Percentiles rank a stretch among this genome's conserved stretches.
These are phyloP conservation scores for Meriones unguiculatus DNA, from an alignment of 2,113 vertebrate genomes.

Conservation along the genomic window DNA sequence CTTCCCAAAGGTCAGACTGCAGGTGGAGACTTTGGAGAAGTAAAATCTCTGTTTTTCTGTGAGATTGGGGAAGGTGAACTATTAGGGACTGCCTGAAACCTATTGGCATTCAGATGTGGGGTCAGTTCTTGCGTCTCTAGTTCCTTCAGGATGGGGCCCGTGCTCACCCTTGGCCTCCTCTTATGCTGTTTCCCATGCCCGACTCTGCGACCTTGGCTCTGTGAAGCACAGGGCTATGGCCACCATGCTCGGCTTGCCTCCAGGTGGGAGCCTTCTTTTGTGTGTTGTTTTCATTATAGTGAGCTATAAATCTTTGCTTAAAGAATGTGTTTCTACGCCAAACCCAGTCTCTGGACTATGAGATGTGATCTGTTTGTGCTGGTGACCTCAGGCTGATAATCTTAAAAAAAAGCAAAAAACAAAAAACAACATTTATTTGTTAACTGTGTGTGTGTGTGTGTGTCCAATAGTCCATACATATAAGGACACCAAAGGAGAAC, in stretches of 20 bases:
- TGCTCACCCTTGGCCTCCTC: not conserved
- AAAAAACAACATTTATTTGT: not conserved
- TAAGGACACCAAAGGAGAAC: not conserved
- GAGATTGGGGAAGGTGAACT: not conserved
- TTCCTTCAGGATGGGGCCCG: not conserved
- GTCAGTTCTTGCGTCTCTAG: not conserved
- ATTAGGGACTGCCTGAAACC: not conserved
- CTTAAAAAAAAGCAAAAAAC: not conserved
- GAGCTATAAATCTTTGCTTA: not conserved
- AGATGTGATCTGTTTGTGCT: not conserved
- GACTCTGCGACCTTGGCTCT: not conserved
- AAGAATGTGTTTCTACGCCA: not conserved
- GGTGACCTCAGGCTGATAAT: not conserved
- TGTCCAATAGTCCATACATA: not conserved
- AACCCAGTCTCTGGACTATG: not conserved
- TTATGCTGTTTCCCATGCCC: not conserved
- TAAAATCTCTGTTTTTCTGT: not conserved
- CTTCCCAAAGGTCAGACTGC: not conserved
- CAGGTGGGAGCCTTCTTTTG: not conserved
- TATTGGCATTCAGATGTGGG: not conserved
- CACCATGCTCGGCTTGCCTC: not conserved
- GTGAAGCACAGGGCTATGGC: not conserved
- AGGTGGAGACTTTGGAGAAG: conserved; percentile 5
- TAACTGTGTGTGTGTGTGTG: not conserved
- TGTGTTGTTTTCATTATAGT: not conserved